These are phyloP conservation scores for Ambastaia sidthimunki DNA, from an alignment of 2,797 vertebrate genomes.

Conservation along the genomic window DNA sequence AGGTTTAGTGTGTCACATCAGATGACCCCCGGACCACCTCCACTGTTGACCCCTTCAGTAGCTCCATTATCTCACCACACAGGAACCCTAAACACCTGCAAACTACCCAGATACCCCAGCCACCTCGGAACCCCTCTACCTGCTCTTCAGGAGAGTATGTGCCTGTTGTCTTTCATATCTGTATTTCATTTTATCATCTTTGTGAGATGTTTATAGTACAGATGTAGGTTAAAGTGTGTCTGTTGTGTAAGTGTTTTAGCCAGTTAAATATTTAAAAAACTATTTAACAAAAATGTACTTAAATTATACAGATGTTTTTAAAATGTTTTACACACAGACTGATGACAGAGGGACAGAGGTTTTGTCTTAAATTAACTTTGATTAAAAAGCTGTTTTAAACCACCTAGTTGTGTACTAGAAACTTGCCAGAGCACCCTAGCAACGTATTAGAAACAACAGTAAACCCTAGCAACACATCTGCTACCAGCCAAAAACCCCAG, in stretches of 20 bases:
- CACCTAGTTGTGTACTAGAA: no score
- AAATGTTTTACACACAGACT: no score
- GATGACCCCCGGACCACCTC: slow-evolving; percentile 62
- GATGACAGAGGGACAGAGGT: no score
- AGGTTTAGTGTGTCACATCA: slow-evolving; percentile 74
- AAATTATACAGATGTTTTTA: no score
- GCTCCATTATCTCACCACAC: slow-evolving; percentile 65
- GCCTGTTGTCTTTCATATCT: not conserved
- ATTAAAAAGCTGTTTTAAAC: not conserved
- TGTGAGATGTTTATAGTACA: not conserved
- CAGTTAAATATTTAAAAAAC: no score
- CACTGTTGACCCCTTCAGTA: slow-evolving; percentile 60
- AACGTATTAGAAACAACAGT: no score
- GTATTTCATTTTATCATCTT: not conserved
- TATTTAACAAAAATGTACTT: no score
- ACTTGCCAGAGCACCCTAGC: no score
- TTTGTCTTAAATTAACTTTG: not conserved
- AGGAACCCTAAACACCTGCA: slow-evolving; percentile 53
- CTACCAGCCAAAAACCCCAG: no score
- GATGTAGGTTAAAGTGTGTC: not conserved
- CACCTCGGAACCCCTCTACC: slow-evolving; percentile 53
- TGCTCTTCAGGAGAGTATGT: slow-evolving; percentile 48
- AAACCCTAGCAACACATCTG: no score
- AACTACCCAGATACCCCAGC: slow-evolving; percentile 51
- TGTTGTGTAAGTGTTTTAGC: no score